Evolutionary conservation across 2,888 invertebrate genomes (phyloP).

Genomic region (Synanthedon andrenaeformis): DNA sequence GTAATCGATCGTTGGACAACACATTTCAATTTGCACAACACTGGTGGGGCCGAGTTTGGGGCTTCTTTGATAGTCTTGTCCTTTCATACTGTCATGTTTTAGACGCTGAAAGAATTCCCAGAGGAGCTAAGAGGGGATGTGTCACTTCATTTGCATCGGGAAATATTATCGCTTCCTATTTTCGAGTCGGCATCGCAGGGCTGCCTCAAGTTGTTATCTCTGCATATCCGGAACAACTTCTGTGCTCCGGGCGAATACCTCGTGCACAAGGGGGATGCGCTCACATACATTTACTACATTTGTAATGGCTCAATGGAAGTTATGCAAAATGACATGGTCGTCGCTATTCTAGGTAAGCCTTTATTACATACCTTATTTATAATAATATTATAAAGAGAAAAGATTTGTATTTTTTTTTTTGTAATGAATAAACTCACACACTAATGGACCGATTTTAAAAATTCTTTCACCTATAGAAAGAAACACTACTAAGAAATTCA

Average conservation of each 20-base stretch:
- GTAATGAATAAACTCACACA: too few relatives aligned
- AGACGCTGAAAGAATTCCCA: constrained; percentile 96
- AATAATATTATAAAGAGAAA: too few relatives aligned
- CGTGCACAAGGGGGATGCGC: constrained; percentile 93
- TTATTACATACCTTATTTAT: too few relatives aligned
- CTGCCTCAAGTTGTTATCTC: constrained; percentile 89
- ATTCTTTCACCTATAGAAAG: too few relatives aligned
- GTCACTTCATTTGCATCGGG: constrained; percentile 94
- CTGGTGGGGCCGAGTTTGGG: too few relatives aligned
- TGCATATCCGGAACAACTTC: constrained; percentile 94
- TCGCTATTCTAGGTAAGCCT: constrained; percentile 90
- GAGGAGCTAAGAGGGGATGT: constrained; percentile 96
- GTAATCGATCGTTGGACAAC: too few relatives aligned
- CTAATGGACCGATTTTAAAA: too few relatives aligned
- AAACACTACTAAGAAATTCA: too few relatives aligned
- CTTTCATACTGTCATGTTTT: constrained; percentile 21
- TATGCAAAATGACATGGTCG: constrained; percentile 95
- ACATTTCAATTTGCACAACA: too few relatives aligned
- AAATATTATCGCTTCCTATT: constrained; percentile 93
- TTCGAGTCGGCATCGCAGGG: constrained; percentile 96
- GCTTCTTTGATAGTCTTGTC: constrained; percentile 5
- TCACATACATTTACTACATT: constrained; percentile 93
- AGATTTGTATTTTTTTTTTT: too few relatives aligned
- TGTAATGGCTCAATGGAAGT: constrained; percentile 99
- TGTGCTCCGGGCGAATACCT: constrained; percentile 96